These are phyloP conservation scores for Mallotus villosus DNA, from an alignment of 2,797 vertebrate species.

Conservation along the genomic window DNA sequence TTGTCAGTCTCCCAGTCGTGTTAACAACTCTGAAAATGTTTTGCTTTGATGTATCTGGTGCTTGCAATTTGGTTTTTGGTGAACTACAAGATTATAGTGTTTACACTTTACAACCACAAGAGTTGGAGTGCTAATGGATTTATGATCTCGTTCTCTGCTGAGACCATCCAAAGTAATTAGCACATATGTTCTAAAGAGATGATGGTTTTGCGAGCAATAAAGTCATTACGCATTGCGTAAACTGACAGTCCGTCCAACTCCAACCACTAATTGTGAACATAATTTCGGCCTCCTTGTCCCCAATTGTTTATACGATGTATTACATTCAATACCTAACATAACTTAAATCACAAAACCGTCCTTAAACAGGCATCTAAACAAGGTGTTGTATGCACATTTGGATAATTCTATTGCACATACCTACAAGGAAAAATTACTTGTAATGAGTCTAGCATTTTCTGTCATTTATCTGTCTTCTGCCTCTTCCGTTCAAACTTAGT, in stretches of 20 bases:
- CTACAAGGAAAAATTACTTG: too few species aligned
- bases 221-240: conserved; percentile 89
- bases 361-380: too few species aligned
- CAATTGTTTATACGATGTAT: conserved; percentile 70
- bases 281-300: conserved; percentile 85
- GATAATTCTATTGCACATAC: too few species aligned
- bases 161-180: conserved; percentile 91
- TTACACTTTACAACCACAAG: conserved; percentile 67
- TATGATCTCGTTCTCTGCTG: conserved; percentile 84
- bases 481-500: too few species aligned
- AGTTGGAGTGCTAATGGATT: conserved; percentile 88
- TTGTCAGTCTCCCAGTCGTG: background rate
- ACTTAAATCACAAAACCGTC: too few species aligned
- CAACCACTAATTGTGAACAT: conserved; percentile 91
- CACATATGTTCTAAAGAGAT: conserved; percentile 92
- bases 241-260: conserved; percentile 87
- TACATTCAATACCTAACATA: too few species aligned
- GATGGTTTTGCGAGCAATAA: conserved; percentile 96
- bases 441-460: too few species aligned
- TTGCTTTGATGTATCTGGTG: conserved; percentile 50
- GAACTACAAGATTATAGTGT: conserved; percentile 65
- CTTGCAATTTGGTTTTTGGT: conserved; percentile 24
- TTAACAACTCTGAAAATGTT: conserved; percentile 34
- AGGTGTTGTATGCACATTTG: too few species aligned
- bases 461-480: background rate